Base-by-base conservation (phyloP, 2,888 invertebrate species). In the Auanema sp. region DNA sequence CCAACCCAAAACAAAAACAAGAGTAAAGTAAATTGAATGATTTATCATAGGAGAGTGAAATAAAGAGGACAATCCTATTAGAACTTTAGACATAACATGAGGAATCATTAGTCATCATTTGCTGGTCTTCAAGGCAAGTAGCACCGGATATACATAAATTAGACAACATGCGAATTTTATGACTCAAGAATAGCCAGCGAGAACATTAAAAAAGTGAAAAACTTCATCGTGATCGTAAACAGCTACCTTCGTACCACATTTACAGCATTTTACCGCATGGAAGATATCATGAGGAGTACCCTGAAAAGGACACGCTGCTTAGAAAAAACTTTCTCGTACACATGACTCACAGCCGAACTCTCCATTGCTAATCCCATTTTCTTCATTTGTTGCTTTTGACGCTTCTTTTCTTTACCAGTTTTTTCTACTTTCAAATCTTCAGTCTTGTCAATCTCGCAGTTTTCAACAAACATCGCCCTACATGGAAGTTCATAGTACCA, bases 391-490 rank as follows among this genome's bases (percentile, higher is more conserved):
- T 75, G 72, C 10, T 65, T 65, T 54, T 72, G 60, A 1, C 65
- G 60, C 55, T 75, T 57, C 44, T 69, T 68, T 21, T 71, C 75
- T 52, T 72, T 76, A 43, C 75, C 73, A 10, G 71, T 75, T 58
- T 73, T 72, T 57, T 75, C 72, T 16, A 76, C 63, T 6, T 70
- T 59, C 68, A 76, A 47, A 49, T 71, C 69, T 44, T 78, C 68
- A 12, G 76, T 73, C 23, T 58, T 73, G 62, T 87, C 85, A 2
- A 87, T 83, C n/a, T 63, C 76, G 79, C 88, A 88, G 79, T 88
- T 88, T 74, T 84, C 84, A 1, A 88, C 88, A 84, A 88, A 88
- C 88, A 88, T 88, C 12, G 88, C 88, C 69, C 88, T 77, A 56
- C n/a, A 40, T 18, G 52, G 16, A 47, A 47, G 18, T 47, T 47